Evolutionary conservation across 23 tunicate species (phyloP).

Genomic region (Diplosoma virens): DNA sequence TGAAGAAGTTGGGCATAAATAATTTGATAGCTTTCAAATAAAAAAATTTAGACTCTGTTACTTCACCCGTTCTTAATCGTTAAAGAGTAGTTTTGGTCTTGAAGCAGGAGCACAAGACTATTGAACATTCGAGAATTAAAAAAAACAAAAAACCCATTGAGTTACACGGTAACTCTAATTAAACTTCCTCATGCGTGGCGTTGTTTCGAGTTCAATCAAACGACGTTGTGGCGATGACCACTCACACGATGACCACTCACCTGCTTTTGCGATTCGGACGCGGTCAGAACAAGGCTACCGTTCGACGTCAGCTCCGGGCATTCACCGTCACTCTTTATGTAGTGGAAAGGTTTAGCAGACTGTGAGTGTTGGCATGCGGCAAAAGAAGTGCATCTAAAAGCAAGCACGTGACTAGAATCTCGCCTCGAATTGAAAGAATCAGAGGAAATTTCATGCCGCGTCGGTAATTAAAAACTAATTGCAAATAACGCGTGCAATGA

Average conservation of each 20-base stretch:
- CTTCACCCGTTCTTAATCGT: too few relatives aligned
- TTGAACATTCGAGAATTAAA: too few relatives aligned
- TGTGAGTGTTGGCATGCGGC: background rate
- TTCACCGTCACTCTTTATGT: conserved; percentile 1
- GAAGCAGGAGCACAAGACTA: too few relatives aligned
- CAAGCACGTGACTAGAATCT: background rate
- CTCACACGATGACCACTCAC: background rate
- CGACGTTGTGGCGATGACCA: background rate
- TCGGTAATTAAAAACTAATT: background rate
- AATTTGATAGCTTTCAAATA: too few relatives aligned
- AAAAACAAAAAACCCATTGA: too few relatives aligned
- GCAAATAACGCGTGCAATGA: background rate
- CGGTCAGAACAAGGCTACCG: conserved; percentile 1
- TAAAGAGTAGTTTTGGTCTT: too few relatives aligned
- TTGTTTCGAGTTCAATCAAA: too few relatives aligned
- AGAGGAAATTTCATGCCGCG: background rate
- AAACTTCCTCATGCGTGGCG: too few relatives aligned
- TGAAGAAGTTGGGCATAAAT: too few relatives aligned
- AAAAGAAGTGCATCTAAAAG: conserved; percentile 23
- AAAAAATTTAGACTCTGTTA: too few relatives aligned
- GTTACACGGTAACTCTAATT: too few relatives aligned
- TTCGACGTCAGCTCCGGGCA: conserved; percentile 18
- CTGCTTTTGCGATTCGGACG: background rate
- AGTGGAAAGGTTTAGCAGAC: background rate
- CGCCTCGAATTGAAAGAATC: background rate